These are phyloP conservation scores for Yponomeuta malinellus DNA, from an alignment of 2,888 invertebrate species.

Conservation along the genomic window DNA sequence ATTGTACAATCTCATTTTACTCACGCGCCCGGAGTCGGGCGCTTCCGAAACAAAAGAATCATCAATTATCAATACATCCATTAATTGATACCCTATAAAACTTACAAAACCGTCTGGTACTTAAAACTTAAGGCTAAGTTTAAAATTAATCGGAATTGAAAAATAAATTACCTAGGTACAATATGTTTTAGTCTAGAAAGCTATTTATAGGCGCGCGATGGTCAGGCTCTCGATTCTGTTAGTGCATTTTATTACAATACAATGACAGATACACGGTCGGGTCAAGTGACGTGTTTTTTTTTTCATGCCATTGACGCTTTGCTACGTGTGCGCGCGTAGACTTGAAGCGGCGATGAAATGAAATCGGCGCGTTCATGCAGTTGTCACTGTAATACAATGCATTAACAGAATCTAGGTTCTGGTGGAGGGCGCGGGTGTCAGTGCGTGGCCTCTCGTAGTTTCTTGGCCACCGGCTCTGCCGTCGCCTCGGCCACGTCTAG, in stretches of 20 bases:
- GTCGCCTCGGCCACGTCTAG: conserved; percentile 56
- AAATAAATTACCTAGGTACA: conserved; percentile 77
- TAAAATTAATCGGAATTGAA: conserved; percentile 77
- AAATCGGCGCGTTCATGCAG: too few species aligned
- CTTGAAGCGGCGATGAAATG: too few species aligned
- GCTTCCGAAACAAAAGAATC: conserved; percentile 37
- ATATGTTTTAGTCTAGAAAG: conserved; percentile 71
- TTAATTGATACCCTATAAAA: conserved; percentile 70
- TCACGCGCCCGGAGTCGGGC: conserved; percentile 13
- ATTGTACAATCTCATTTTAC: conserved; percentile 59
- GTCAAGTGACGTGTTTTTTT: too few species aligned
- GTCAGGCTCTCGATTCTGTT: conserved; percentile 19
- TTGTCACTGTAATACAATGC: too few species aligned
- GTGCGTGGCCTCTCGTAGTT: conserved; percentile 67
- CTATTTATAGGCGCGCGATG: conserved; percentile 66
- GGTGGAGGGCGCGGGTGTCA: conserved; percentile 61
- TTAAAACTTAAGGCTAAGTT: conserved; percentile 69
- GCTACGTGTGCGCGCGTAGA: too few species aligned
- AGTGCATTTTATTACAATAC: too few species aligned
- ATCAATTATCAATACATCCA: conserved; percentile 30
- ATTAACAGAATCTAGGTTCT: conserved; percentile 20
- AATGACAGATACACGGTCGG: too few species aligned
- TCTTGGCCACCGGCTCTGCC: conserved; percentile 59
- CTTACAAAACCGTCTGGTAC: conserved; percentile 75
- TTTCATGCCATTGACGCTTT: too few species aligned